Base-by-base conservation (phyloP, 53 echinoderm and acorn worm species). In the Echinarachnius parma region DNA sequence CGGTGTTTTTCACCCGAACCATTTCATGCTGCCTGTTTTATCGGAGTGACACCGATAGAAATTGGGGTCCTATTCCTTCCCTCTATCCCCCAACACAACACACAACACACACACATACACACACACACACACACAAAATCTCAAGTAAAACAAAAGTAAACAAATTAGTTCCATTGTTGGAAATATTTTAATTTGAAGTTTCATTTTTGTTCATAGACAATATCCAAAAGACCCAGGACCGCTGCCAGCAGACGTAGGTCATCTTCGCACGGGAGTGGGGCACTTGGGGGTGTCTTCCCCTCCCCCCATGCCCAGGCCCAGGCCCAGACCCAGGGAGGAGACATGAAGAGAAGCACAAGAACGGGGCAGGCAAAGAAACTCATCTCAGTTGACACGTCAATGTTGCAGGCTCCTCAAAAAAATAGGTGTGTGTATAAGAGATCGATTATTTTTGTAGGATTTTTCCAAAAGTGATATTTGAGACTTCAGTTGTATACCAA, bases 391-490 rank as follows among this genome's bases (percentile, higher is more conserved):
- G 68, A 68, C 52, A 68, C 34, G 16, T 68, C 68, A 30, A 52
- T 22, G 13, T 52, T 68, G 19, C 32, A 34, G 9, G 33, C 49
- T 10, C 30, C 20, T 52, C 68, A 29, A 29, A 49, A 49, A 68
- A 68, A 49, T 34, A 68, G 68, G 68, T 68, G 3, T 45, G 20
- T n/a, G n/a, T n/a, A n/a, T n/a, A n/a, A n/a, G n/a, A n/a, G n/a
- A n/a, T n/a, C n/a, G n/a, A n/a, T n/a, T n/a, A n/a, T n/a, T n/a
- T n/a, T n/a, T n/a, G n/a, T n/a, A n/a, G n/a, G n/a, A n/a, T n/a
- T n/a, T n/a, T n/a, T n/a, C n/a, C n/a, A n/a, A n/a, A n/a, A n/a
- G n/a, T n/a, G n/a, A n/a, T n/a, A n/a, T n/a, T n/a, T n/a, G n/a
- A n/a, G n/a, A n/a, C n/a, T n/a, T n/a, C n/a, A n/a, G n/a, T n/a